phyloP scores from a whole-genome alignment of 2,888 invertebrate genomes.

The Acronicta aceris region DNA sequence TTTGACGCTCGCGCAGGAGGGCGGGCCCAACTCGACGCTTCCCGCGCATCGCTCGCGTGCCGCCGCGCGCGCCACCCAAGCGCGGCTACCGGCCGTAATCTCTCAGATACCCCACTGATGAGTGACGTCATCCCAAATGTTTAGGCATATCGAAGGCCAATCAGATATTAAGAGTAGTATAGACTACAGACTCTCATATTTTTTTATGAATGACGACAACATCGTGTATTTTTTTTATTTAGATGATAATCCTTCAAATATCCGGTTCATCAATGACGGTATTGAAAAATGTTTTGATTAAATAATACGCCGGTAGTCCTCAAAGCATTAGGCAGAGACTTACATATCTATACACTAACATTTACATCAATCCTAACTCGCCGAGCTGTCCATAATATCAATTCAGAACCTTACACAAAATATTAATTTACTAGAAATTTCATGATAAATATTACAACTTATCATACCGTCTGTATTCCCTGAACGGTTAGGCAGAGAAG shows the following conservation, averaged over 20 bases:
- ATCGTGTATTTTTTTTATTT: background rate
- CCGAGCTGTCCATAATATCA: too few relatives aligned
- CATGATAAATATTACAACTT: background rate
- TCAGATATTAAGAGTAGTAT: slow-evolving; percentile 10
- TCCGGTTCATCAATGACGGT: background rate
- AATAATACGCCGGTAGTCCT: too few relatives aligned
- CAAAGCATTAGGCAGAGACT: too few relatives aligned
- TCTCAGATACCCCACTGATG: slow-evolving; percentile 48
- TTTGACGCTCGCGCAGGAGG: slow-evolving; percentile 74
- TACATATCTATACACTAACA: too few relatives aligned
- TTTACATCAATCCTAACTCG: too few relatives aligned
- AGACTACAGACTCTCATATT: background rate
- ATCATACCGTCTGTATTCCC: too few relatives aligned
- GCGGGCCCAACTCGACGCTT: slow-evolving; percentile 73
- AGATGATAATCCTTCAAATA: background rate
- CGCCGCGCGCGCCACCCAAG: slow-evolving; percentile 81
- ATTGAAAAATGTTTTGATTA: background rate
- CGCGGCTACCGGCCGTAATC: slow-evolving; percentile 73
- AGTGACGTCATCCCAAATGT: slow-evolving; percentile 46
- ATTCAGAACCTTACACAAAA: too few relatives aligned
- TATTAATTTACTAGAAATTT: background rate
- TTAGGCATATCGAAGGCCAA: background rate
- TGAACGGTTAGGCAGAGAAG: too few relatives aligned
- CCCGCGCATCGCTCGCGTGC: slow-evolving; percentile 80
- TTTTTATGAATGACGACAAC: background rate